Conservation (phyloP, 2,113 vertebrate genomes). For the Symphodus melops region DNA sequence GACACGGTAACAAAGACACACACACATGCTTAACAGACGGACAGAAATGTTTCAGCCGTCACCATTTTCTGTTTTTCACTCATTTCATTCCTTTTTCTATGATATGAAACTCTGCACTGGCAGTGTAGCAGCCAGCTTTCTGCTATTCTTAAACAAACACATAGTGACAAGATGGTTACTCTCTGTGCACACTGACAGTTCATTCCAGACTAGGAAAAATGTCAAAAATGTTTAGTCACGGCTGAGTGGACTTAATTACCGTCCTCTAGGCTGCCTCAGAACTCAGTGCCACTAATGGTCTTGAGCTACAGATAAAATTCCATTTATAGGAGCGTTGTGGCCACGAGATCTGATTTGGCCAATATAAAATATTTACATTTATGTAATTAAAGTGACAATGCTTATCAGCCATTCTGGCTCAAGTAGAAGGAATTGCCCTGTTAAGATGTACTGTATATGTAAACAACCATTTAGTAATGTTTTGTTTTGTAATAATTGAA, state of each 20-base stretch:
- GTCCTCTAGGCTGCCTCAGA: constrained; percentile 90
- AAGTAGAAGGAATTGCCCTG: constrained; percentile 30
- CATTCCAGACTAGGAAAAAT: constrained; percentile 97
- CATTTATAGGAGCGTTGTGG: constrained; percentile 97
- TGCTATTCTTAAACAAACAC: constrained; percentile 88
- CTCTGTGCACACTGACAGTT: constrained; percentile 95
- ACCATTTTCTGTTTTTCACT: constrained; percentile 45
- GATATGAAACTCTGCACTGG: constrained; percentile 66
- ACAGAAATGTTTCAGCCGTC: constrained; percentile 59
- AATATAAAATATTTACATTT: constrained; percentile 98
- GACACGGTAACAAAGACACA: constrained; percentile 13
- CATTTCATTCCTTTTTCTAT: constrained; percentile 47
- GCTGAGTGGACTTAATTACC: constrained; percentile 99
- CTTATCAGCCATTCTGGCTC: constrained; percentile 67
- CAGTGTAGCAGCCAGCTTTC: constrained; percentile 77
- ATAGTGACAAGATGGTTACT: constrained; percentile 96
- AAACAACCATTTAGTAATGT: constrained; percentile 31
- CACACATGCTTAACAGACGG: constrained; percentile 12
- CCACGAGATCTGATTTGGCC: constrained; percentile 95
- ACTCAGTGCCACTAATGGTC: constrained; percentile 94
- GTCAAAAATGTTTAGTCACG: constrained; percentile 99
- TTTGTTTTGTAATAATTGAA: constrained; percentile 11
- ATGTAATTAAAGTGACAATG: constrained; percentile 94
- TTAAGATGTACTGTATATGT: constrained; percentile 60
- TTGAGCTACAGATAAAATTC: constrained; percentile 96